Conservation (phyloP, 1,140 invertebrate species). For the Cydia splendana region DNA sequence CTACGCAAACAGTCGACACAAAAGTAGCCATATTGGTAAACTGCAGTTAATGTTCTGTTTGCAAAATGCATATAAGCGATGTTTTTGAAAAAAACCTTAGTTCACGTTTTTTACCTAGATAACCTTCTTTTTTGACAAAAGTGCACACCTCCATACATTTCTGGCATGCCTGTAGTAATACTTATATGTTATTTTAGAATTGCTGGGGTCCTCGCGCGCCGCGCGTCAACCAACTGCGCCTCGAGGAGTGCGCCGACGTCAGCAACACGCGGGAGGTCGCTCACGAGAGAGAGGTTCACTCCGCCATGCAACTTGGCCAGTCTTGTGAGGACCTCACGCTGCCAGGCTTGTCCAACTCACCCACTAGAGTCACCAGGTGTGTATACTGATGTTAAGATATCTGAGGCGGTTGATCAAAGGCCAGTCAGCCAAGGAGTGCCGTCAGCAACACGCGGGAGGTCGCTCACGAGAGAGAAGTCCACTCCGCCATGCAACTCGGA, state of each 20-base stretch:
- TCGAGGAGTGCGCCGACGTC: slow-evolving; percentile 92
- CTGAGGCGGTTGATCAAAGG: neutral
- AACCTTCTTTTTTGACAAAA: too few species aligned
- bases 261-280: slow-evolving; percentile 90
- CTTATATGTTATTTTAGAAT: slow-evolving; percentile 41
- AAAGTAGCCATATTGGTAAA: too few species aligned
- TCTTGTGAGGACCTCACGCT: slow-evolving; percentile 93
- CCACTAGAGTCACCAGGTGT: slow-evolving; percentile 71
- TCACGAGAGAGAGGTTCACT: slow-evolving; percentile 93
- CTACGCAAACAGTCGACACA: too few species aligned
- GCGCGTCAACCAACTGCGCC: slow-evolving; percentile 90
- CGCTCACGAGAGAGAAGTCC: slow-evolving; percentile 93
- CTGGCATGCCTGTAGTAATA: too few species aligned
- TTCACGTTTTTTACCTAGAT: too few species aligned
- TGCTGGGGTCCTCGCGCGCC: slow-evolving; percentile 84
- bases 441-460: slow-evolving; percentile 89
- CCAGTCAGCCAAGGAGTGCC: slow-evolving; percentile 83
- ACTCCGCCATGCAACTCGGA: slow-evolving; percentile 93
- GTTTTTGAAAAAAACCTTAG: too few species aligned
- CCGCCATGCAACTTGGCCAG: slow-evolving; percentile 93
- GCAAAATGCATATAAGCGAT: too few species aligned
- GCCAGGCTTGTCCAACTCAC: slow-evolving; percentile 78
- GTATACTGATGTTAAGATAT: slow-evolving; percentile 33
- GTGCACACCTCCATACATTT: too few species aligned
- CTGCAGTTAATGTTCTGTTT: too few species aligned